Percentiles rank a stretch among this genome's conserved stretches.
Conservation (phyloP, 2,888 invertebrate genomes). For the Drosophila hawaiiensis region DNA sequence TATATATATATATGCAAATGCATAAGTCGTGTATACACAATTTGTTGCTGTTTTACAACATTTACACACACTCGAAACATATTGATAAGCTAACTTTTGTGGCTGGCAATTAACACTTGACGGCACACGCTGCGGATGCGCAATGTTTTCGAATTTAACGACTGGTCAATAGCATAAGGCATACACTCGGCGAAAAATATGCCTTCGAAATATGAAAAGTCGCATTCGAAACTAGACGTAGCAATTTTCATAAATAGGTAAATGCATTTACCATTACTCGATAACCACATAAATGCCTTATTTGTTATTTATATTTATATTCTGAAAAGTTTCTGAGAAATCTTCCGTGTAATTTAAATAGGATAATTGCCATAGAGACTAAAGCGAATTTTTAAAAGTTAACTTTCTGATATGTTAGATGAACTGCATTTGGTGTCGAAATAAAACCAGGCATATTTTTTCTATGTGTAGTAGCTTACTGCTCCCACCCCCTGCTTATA, state of each 20-base stretch:
- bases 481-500: background rate
- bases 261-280: background rate
- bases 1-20: slow-evolving; percentile 23
- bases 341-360: background rate
- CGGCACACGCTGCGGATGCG: slow-evolving; percentile 75
- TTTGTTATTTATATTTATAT: background rate
- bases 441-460: background rate
- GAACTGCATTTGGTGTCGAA: background rate
- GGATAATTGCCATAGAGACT: background rate
- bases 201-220: background rate
- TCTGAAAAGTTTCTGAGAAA: background rate
- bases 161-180: slow-evolving; percentile 19
- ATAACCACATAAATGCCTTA: background rate
- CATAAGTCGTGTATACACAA: slow-evolving; percentile 12
- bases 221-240: accelerated
- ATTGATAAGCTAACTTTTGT: slow-evolving; percentile 73
- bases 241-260: background rate
- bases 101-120: slow-evolving; percentile 68
- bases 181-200: background rate
- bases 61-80: slow-evolving; percentile 28
- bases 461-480: background rate
- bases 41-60: slow-evolving; percentile 40
- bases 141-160: slow-evolving; percentile 52
- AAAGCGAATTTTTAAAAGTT: background rate
- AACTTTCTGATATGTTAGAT: background rate